Evolutionary conservation across 2,113 vertebrate genomes (phyloP), one percentile per base, ranked within the genome.

Genomic region (Tachysurus vachellii): DNA sequence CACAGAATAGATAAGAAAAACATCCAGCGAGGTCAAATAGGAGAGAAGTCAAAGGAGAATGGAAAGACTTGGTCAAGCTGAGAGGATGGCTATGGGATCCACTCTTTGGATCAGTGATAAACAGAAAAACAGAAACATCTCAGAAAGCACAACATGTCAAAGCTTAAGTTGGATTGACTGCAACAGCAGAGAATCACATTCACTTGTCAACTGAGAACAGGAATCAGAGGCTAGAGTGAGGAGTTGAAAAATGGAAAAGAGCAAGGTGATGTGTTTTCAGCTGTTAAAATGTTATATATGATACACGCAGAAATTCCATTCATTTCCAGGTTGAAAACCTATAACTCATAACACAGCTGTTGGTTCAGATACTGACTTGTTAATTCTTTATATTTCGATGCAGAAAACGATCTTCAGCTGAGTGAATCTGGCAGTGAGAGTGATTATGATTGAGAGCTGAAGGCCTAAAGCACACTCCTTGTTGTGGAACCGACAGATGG

Each of bases 371-470:
- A 14, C 14, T 77, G 42, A 82, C 36, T 23, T 76, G 66, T 23
- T 84, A 5, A 59, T 17, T 6, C 71, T 59, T 28, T 26, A 11
- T 3, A 66, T 87, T 87, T 36, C 88, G 88, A 92, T 96, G 86
- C 95, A 99, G 98, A 98, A 94, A 99, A 93, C 73, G 98, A 99
- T 93, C 96, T 99, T 89, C 97, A 98, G 94, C 94, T 99, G 91
- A 99, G 98, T 92, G 98, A 99, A 88, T 99, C 98, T 64, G 98
- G 96, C 92, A 99, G 98, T 13, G 98, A 99, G 90, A 99, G 97
- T 86, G 98, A 97, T 84, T 96, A 97, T 90, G 95, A 98, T 92
- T 98, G 93, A 97, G 85, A 53, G 13, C 11, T 28, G 21, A 19
- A 1, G 28, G 23, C 54, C 71, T 28, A 79, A 71, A 26, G 76